phyloP scores from a whole-genome alignment of 2,888 invertebrate species.

The Tinea trinotella region DNA sequence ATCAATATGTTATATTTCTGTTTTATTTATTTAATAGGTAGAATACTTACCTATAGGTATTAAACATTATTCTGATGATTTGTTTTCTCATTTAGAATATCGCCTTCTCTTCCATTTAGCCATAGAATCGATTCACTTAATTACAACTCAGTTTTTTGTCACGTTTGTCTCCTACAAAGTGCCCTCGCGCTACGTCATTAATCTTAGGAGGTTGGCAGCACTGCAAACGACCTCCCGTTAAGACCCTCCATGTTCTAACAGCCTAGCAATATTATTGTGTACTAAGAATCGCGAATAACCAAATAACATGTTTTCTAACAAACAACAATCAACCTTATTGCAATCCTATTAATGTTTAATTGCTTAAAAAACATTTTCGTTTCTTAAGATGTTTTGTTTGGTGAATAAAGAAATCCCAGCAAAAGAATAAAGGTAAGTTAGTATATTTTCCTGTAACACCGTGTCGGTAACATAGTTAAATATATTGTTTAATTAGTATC shows the following conservation, averaged over 20 bases:
- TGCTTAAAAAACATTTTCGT: not conserved
- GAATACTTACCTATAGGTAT: too few species aligned
- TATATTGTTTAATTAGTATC: conserved; percentile 71
- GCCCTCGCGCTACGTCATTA: conserved; percentile 64
- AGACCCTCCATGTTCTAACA: conserved; percentile 61
- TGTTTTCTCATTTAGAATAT: too few species aligned
- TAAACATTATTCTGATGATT: too few species aligned
- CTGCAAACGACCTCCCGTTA: conserved; percentile 69
- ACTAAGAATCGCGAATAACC: conserved; percentile 44
- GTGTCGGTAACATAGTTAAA: conserved; percentile 67
- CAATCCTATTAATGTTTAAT: conserved; percentile 47
- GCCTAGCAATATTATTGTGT: conserved; percentile 58
- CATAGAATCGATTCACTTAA: conserved; percentile 42
- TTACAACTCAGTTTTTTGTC: conserved; percentile 54
- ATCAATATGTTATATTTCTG: too few species aligned
- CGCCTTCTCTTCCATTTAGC: conserved; percentile 10
- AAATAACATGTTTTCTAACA: conserved; percentile 47
- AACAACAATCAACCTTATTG: conserved; percentile 56
- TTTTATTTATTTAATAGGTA: too few species aligned
- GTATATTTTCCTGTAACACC: conserved; percentile 62
- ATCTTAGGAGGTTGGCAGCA: conserved; percentile 64
- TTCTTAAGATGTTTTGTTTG: conserved; percentile 36
- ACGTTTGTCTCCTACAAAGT: conserved; percentile 58
- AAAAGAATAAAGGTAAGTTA: conserved; percentile 51
- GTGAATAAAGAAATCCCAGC: conserved; percentile 56